These are phyloP conservation scores for Dermochelys coriacea DNA, from an alignment of 2,797 vertebrate genomes.

Conservation along the genomic window DNA sequence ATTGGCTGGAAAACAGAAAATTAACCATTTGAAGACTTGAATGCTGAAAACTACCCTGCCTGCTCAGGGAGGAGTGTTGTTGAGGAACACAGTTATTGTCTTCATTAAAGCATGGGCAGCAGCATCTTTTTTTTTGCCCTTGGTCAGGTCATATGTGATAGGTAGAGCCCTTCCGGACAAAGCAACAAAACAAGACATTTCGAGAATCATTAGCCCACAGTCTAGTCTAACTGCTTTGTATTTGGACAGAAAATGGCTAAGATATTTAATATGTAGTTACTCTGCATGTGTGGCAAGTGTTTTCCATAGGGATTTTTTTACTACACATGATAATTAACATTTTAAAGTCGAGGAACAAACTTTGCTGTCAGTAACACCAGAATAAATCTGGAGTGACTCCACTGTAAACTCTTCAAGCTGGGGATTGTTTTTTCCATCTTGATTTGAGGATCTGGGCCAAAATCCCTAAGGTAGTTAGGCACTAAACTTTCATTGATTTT, in stretches of 20 bases:
- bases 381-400: background rate
- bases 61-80: background rate
- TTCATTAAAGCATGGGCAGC: background rate
- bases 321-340: background rate
- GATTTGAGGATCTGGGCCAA: background rate
- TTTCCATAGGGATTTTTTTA: background rate
- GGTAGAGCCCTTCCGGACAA: slow-evolving; percentile 52
- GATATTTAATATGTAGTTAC: slow-evolving; percentile 8
- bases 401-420: background rate
- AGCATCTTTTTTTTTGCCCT: background rate
- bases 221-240: slow-evolving; percentile 25
- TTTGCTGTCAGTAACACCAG: background rate
- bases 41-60: background rate
- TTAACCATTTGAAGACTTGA: background rate
- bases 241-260: slow-evolving; percentile 21
- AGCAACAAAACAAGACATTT: slow-evolving; percentile 43
- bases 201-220: slow-evolving; percentile 60
- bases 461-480: background rate
- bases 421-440: background rate
- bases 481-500: background rate
- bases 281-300: background rate
- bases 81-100: background rate
- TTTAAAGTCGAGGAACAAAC: background rate
- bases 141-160: background rate
- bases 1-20: slow-evolving; percentile 1